Conservation (phyloP, 1,140 invertebrate genomes). For the Sarcophaga peregrina region DNA sequence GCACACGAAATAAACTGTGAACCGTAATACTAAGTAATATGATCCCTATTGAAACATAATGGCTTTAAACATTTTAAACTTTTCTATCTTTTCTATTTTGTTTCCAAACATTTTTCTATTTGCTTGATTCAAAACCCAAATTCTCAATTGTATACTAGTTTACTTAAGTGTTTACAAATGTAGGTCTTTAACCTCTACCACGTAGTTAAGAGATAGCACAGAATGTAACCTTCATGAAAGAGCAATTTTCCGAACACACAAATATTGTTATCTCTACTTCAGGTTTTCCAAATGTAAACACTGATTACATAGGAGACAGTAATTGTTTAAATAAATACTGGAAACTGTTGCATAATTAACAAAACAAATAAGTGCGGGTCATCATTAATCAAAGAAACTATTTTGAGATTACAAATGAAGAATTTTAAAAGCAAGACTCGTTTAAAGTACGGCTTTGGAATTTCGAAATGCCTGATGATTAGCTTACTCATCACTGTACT, state of each 20-base stretch:
- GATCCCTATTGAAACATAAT: too few relatives aligned
- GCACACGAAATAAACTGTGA: too few relatives aligned
- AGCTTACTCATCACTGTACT: too few relatives aligned
- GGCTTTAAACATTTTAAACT: too few relatives aligned
- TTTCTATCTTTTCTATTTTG: too few relatives aligned
- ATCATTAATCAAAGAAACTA: slow-evolving; percentile 7
- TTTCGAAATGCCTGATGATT: too few relatives aligned
- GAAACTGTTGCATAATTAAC: not conserved
- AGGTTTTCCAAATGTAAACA: not conserved
- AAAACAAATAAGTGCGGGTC: not conserved
- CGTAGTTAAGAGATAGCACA: not conserved
- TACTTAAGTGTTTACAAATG: not conserved
- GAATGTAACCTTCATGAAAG: not conserved
- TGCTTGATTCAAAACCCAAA: too few relatives aligned
- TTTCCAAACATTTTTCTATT: too few relatives aligned
- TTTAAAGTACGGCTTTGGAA: too few relatives aligned
- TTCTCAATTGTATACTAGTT: too few relatives aligned
- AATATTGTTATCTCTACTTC: not conserved
- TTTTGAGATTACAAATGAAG: not conserved
- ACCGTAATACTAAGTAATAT: too few relatives aligned
- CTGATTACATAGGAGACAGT: not conserved
- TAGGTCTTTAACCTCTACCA: not conserved
- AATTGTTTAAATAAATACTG: not conserved
- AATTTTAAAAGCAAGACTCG: too few relatives aligned
- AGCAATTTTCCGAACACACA: not conserved